Base-by-base conservation (phyloP, 2,797 vertebrate species). In the Zenarchopterus dispar region DNA sequence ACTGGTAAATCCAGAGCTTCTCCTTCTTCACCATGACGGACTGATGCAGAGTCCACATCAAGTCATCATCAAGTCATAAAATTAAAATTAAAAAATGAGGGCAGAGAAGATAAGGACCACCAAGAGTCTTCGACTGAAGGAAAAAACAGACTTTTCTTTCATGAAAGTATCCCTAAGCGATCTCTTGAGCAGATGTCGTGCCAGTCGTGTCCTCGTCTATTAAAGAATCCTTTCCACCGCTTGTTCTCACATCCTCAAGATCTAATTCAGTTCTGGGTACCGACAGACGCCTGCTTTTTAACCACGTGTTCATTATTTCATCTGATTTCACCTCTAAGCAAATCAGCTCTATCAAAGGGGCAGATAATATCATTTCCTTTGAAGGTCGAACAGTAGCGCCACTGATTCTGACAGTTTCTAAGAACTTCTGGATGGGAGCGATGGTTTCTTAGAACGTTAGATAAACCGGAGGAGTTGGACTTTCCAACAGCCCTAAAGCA, bases 281-380 rank as follows among this genome's bases (percentile, higher is more conserved):
- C 52, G 58, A 36, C 17, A 64, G 11, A 46, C 16, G 5, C 13
- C 19, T 21, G 24, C 23, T 51, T 66, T 51, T 24, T n/a, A 6
- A 23, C 39, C 19, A 21, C n/a, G 18, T 50, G 46, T n/a, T 16
- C 10, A 62, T 23, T 3, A 53, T 6, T 16, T 45, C 21, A 57
- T 50, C 28, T 33, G 23, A 67, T 59, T 46, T 7, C 13, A 13
- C 26, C n/a, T 57, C 23, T 56, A n/a, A 70, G 23, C 55, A 2
- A 31, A 48, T 39, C 10, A 19, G 28, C 9, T 17, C 21, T 22
- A 15, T 51, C 18, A 24, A 21, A 46, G 6, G 48, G 26, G 47
- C 8, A 17, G 4, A 22, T 44, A 22, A 22, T 18, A 33, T 15
- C 19, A 15, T 36, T 21, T 23, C 2, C 11, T 59, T 23, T 52